A percentile compares a stretch with the other conserved stretches of the same genome.
phyloP scores from a whole-genome alignment of 2,888 invertebrate species.

The Hirudinaria manillensis region DNA sequence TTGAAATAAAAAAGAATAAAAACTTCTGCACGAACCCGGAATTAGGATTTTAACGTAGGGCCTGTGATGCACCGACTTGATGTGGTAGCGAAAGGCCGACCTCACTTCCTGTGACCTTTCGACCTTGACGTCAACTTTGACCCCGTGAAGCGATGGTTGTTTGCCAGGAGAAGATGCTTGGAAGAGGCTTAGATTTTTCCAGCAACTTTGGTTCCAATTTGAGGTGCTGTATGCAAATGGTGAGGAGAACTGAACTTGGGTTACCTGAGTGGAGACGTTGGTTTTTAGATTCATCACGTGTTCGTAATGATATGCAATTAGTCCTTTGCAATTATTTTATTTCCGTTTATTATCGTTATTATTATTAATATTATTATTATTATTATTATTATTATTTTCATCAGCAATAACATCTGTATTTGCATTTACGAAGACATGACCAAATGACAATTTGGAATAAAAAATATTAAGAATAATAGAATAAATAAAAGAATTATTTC shows the following conservation, averaged over 20 bases:
- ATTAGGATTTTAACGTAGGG: slow-evolving; percentile 46
- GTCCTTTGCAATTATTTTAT: too few relatives aligned
- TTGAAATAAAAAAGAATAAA: too few relatives aligned
- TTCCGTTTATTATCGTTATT: too few relatives aligned
- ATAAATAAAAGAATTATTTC: too few relatives aligned
- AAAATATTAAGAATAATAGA: too few relatives aligned
- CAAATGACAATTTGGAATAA: too few relatives aligned
- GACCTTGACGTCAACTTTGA: slow-evolving; percentile 9
- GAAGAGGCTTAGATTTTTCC: slow-evolving; percentile 31
- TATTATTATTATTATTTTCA: too few relatives aligned
- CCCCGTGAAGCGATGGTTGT: neutral
- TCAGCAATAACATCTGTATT: too few relatives aligned
- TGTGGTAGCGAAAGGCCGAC: slow-evolving; percentile 36
- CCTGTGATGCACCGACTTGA: slow-evolving; percentile 42
- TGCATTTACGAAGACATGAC: too few relatives aligned
- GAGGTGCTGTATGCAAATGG: slow-evolving; percentile 44
- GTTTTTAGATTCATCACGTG: too few relatives aligned
- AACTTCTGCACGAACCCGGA: slow-evolving; percentile 37
- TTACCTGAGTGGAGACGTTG: neutral
- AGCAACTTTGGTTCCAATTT: slow-evolving; percentile 35
- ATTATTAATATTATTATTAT: too few relatives aligned
- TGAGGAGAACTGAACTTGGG: slow-evolving; percentile 42
- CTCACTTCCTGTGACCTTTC: neutral
- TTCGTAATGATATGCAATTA: too few relatives aligned
- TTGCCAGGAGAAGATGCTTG: neutral